A percentile compares a stretch with the other conserved stretches of the same genome.
Conservation (phyloP, 2,888 invertebrate genomes). For the Pseudolycoriella hygida region DNA sequence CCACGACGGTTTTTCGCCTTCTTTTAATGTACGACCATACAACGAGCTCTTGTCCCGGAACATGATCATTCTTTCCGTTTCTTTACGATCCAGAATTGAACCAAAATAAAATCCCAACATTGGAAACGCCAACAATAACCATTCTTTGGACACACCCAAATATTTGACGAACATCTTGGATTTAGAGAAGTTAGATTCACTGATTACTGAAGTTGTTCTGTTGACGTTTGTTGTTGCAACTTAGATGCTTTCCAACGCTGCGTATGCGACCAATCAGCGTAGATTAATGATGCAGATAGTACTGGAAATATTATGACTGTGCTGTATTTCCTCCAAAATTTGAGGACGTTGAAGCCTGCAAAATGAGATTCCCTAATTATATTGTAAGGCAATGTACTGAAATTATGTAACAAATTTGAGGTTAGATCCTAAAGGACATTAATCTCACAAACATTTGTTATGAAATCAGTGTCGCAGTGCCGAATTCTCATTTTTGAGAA, state of each 20-base stretch:
- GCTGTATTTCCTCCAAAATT: background rate
- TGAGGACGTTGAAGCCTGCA: background rate
- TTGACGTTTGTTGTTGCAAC: background rate
- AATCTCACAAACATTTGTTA: too few relatives aligned
- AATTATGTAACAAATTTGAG: too few relatives aligned
- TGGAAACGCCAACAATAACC: background rate
- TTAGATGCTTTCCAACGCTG: background rate
- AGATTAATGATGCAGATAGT: background rate
- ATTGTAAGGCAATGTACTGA: too few relatives aligned
- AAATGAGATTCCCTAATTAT: too few relatives aligned
- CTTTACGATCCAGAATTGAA: conserved; percentile 38
- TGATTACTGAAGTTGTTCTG: background rate
- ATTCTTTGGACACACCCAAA: background rate
- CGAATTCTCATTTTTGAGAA: too few relatives aligned
- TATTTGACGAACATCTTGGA: background rate
- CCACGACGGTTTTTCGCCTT: conserved; percentile 51
- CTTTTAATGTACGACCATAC: conserved; percentile 41
- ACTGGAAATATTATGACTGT: background rate
- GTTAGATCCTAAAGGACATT: too few relatives aligned
- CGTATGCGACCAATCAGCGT: background rate
- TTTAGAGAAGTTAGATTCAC: too few relatives aligned
- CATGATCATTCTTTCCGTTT: conserved; percentile 42
- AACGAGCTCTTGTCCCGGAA: conserved; percentile 57
- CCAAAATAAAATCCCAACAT: conserved; percentile 35
- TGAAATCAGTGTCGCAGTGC: too few relatives aligned